Evolutionary conservation across 2,888 invertebrate genomes (phyloP).

Genomic region (Pristionchus entomophagus): DNA sequence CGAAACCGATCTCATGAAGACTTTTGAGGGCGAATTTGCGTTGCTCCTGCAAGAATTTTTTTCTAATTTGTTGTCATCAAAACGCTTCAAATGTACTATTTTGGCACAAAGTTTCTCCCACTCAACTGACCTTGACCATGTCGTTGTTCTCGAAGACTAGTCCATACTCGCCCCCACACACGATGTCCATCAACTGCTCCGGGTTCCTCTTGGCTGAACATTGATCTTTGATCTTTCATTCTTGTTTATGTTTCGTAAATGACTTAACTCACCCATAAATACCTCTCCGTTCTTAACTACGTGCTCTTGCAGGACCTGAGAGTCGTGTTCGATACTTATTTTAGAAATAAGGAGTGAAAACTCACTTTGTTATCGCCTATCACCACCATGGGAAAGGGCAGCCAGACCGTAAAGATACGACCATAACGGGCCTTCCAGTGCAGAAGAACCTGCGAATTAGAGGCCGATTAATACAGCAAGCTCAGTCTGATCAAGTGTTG

Average conservation of each 20-base stretch:
- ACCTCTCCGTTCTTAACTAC: not conserved
- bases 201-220: not conserved
- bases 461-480: too few relatives aligned
- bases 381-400: not conserved
- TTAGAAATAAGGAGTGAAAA: not conserved
- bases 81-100: not conserved
- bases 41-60: not conserved
- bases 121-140: not conserved
- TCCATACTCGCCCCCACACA: not conserved
- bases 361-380: conserved; percentile 23
- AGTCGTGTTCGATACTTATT: not conserved
- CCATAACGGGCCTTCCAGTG: not conserved
- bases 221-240: not conserved
- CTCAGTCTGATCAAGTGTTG: not conserved
- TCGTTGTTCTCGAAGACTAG: conserved; percentile 1
- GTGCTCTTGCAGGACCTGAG: not conserved
- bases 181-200: not conserved
- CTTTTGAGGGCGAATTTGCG: not conserved
- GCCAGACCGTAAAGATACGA: conserved; percentile 4
- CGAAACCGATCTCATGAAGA: conserved; percentile 14
- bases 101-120: too few relatives aligned
- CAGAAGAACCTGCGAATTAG: not conserved
- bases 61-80: not conserved
- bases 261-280: not conserved
- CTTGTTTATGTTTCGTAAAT: not conserved